Percentiles rank a stretch among this genome's conserved stretches.
Evolutionary conservation across 2,888 invertebrate species (phyloP).

Genomic region (Sarcophaga variegata): DNA sequence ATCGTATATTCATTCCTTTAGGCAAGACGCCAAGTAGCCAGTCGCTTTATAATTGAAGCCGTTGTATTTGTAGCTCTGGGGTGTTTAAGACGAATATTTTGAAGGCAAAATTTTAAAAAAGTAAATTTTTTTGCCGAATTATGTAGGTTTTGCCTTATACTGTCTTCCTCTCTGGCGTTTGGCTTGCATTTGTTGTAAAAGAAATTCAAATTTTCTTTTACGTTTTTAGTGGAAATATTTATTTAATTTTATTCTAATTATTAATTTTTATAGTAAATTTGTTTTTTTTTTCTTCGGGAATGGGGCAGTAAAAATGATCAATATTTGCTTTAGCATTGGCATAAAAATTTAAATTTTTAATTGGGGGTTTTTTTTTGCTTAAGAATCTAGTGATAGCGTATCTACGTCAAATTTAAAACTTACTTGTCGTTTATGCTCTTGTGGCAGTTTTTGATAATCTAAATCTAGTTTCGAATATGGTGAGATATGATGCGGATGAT

Average conservation of each 20-base stretch:
- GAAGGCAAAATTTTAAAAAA: not conserved
- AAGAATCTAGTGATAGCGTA: slow-evolving; percentile 82
- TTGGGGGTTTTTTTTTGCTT: slow-evolving; percentile 70
- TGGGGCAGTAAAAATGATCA: slow-evolving; percentile 41
- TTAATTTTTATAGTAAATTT: not conserved
- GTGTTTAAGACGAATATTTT: not conserved
- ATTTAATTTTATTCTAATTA: not conserved
- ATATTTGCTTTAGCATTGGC: slow-evolving; percentile 32
- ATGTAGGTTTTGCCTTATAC: not conserved
- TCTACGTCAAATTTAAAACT: slow-evolving; percentile 83
- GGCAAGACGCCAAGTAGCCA: not conserved
- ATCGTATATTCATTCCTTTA: not conserved
- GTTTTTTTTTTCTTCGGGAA: slow-evolving; percentile 17
- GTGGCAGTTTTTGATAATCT: slow-evolving; percentile 82
- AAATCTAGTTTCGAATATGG: slow-evolving; percentile 82
- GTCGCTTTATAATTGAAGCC: slow-evolving; percentile 9
- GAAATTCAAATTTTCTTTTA: not conserved
- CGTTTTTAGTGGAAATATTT: not conserved
- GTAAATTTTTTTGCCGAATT: not conserved
- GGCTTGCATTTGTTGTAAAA: slow-evolving; percentile 21
- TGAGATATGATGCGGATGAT: slow-evolving; percentile 78
- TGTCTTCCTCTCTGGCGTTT: slow-evolving; percentile 53
- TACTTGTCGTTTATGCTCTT: slow-evolving; percentile 82
- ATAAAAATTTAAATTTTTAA: slow-evolving; percentile 24
- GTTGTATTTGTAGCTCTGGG: slow-evolving; percentile 20